Base-by-base conservation (phyloP, 2,888 invertebrate genomes). In the Phrixothrix hirtus region DNA sequence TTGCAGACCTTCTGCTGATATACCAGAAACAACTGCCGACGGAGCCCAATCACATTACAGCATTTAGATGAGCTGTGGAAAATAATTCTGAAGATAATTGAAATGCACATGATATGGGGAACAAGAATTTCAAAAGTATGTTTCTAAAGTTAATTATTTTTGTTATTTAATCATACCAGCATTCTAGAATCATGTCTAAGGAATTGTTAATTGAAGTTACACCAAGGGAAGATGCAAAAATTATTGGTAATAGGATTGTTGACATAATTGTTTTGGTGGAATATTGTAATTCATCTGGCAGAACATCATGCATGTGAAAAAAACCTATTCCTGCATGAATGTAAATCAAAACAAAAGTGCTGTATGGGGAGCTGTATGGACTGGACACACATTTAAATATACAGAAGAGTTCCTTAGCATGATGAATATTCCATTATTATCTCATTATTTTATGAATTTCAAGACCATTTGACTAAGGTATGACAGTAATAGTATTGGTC, bases 181-280 rank as follows among this genome's bases (percentile, higher is more conserved):
- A 14, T 14, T 34, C 7, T 34, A 34, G 34, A 9, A 16, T 7
- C 3, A 34, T 34, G 34, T 34, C 34, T 12, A 7, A 12, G 10
- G 10, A 34, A 5, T 16, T 34, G 16, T 5, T 6, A n/a, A 34
- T 34, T 16, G 34, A 34, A 34, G 2, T 2, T 9, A 9, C 4
- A 9, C 2, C 14, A 16, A 5, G n/a, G 16, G 15, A 6, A 16
- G 34, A 34, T 10, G 9, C 31, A 11, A 34, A 34, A 34, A 2
- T 34, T 34, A 34, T 7, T 14, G 34, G 34, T 9, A 34, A 34
- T 34, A 34, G 34, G 10, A 34, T 34, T 16, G 34, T 34, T 16
- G 34, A 14, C 4, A 14, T 34, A 14, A 34, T 9, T n/a, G 9
- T 16, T 34, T 5, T 34, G 4, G 15, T 34, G 2, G 16, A 34